These are phyloP conservation scores for Myodes glareolus DNA, from an alignment of 2,113 vertebrate genomes.

Conservation along the genomic window DNA sequence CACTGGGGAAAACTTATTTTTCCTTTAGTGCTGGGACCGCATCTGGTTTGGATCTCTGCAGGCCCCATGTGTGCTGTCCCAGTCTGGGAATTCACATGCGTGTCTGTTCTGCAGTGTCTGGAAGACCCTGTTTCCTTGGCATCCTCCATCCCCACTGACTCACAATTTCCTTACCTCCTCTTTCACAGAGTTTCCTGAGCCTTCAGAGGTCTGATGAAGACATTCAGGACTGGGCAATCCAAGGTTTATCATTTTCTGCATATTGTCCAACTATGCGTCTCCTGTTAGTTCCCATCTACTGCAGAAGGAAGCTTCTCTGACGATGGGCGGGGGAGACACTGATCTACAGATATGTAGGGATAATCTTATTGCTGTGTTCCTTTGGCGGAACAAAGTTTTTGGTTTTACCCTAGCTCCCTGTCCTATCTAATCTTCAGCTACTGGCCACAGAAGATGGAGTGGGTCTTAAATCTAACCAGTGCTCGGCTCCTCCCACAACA, in stretches of 20 bases:
- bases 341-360: not conserved
- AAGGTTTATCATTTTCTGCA: not conserved
- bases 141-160: too few species aligned
- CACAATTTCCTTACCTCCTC: not conserved
- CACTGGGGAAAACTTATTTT: not conserved
- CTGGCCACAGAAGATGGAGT: too few species aligned
- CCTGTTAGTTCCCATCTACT: not conserved
- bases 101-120: not conserved
- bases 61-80: not conserved
- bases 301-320: not conserved
- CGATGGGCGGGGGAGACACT: not conserved
- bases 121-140: not conserved
- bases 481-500: not conserved
- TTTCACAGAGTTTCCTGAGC: not conserved
- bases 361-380: not conserved
- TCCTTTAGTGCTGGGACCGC: not conserved
- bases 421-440: not conserved
- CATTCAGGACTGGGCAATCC: not conserved
- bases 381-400: not conserved
- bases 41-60: not conserved
- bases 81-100: not conserved
- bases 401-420: not conserved
- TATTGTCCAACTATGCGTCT: not conserved
- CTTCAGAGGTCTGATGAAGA: not conserved
- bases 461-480: not conserved